Base-by-base conservation (phyloP, 2,797 vertebrate genomes). In the Arctocebus calabarensis region DNA sequence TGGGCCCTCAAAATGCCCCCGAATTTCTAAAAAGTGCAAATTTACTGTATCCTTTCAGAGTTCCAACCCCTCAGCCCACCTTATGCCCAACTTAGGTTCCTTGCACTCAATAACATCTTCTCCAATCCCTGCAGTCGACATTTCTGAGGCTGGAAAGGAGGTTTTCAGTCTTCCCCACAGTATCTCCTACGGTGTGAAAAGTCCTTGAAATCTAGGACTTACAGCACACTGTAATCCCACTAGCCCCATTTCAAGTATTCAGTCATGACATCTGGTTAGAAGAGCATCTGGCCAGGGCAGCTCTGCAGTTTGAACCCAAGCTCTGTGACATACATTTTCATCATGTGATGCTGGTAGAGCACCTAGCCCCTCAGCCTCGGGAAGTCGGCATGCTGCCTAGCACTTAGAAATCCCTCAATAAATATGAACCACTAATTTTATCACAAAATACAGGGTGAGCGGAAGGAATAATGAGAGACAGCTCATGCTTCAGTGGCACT, bases 401-500 rank as follows among this genome's bases (percentile, higher is more conserved):
- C 57, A 91, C 57, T 81, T 7, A 86, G 62, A 90, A 85, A 78
- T 27, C 11, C 5, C 14, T 90, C 23, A 57, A 7, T 77, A 84
- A 95, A 81, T 75, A 94, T 14, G 68, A 90, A 61, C 61, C 61
- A 64, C 52, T 68, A 78, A 74, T 90, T 88, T 73, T 43, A 92
- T 96, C 68, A 92, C 68, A 94, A 88, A 83, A 94, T 45, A 70
- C 57, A 83, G 25, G 13, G 7, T 57, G 91, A 88, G 61, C 52
- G 85, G 87, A 95, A 75, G 23, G 22, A 20, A 95, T 4, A 89
- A 7, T 73, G 95, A 78, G 32, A 68, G 3, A 91, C 84, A 73
- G 29, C 3, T 84, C 34, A 27, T 7, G 7, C 14, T 85, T 85
- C 1, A 13, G 55, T 75, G 45, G 1, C 20, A 79, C 13, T 48